Evolutionary conservation across 2,113 vertebrate genomes (phyloP), one percentile per base, ranked within the genome.

Genomic region (Onychostruthus taczanowskii): DNA sequence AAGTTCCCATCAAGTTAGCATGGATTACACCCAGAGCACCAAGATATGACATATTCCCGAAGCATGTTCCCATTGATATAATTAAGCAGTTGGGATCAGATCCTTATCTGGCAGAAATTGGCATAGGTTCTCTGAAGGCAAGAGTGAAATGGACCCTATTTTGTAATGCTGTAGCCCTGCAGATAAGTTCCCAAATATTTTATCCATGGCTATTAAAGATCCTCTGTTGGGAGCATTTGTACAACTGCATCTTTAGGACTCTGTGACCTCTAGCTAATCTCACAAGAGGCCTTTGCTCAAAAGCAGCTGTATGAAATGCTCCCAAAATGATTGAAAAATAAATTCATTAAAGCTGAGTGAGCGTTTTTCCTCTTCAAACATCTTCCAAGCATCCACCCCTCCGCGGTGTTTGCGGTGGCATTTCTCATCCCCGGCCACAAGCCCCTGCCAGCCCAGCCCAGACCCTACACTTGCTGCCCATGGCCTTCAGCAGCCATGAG

Each of bases 401-500:
- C 30, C 0, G 0, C 3, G 2, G 44, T 43, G 44, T 19, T 58
- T 20, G 43, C 1, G 17, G 75, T 59, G 74, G 62, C 55, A 59
- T 11, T 27, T 46, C 56, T 67, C 43, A 15, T 28, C 81, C 56
- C 62, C 59, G 66, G 19, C 62, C 56, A 16, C 69, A 28, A 3
- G 4, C 58, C 46, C 24, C 28, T 7, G 4, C 79, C 55, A 72
- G 67, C 19, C 35, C 35, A 37, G 35, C 53, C 39, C 74, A 62
- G 30, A 5, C 61, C 87, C 92, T 98, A 99, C 43, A 98, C 98
- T 66, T 99, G 99, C 74, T 98, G 98, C 96, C 97, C 98, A 27
- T 97, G 97, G 78, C 96, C 93, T n/a, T 97, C 90, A 1, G 97
- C 55, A 28, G 96, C 44, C 4, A 68, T 35, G 8, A 97, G 72